Evolutionary conservation across 2,797 vertebrate genomes (phyloP).

Genomic region (Erpetoichthys calabaricus): DNA sequence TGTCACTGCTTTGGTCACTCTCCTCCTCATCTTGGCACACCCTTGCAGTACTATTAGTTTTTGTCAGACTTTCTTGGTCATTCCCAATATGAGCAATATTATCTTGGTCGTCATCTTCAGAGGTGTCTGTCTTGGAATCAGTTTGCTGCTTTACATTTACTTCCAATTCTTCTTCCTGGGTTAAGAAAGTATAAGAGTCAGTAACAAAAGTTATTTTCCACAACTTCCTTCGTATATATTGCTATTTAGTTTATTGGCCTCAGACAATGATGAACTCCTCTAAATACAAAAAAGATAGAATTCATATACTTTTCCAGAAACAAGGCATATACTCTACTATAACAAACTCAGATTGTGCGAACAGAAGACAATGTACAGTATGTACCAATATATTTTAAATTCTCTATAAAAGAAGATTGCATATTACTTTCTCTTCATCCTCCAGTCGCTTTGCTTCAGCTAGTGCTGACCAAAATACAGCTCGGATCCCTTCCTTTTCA

Average conservation of each 20-base stretch:
- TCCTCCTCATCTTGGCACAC: constrained; percentile 32
- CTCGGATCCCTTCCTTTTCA: constrained; percentile 63
- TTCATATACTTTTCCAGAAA: background rate
- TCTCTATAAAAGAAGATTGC: background rate
- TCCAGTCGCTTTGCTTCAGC: constrained; percentile 56
- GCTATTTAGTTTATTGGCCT: background rate
- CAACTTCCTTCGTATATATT: background rate
- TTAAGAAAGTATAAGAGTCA: constrained; percentile 4
- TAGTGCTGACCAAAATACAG: constrained; percentile 92
- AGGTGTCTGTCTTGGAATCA: constrained; percentile 19
- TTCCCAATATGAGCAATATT: background rate
- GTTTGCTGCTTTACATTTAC: constrained; percentile 26
- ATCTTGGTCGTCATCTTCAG: constrained; percentile 16
- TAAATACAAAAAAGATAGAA: background rate
- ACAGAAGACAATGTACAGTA: too few species aligned
- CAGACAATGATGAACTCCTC: constrained; percentile 1
- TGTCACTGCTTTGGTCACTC: constrained; percentile 37
- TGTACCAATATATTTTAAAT: too few species aligned
- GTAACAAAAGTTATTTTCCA: too few species aligned
- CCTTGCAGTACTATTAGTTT: background rate
- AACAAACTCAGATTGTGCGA: too few species aligned
- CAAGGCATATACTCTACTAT: too few species aligned
- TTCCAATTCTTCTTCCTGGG: constrained; percentile 43
- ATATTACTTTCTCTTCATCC: constrained; percentile 54
- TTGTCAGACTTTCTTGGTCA: background rate